Evolutionary conservation across 2,888 invertebrate genomes (phyloP).

Genomic region (Arge pagana): DNA sequence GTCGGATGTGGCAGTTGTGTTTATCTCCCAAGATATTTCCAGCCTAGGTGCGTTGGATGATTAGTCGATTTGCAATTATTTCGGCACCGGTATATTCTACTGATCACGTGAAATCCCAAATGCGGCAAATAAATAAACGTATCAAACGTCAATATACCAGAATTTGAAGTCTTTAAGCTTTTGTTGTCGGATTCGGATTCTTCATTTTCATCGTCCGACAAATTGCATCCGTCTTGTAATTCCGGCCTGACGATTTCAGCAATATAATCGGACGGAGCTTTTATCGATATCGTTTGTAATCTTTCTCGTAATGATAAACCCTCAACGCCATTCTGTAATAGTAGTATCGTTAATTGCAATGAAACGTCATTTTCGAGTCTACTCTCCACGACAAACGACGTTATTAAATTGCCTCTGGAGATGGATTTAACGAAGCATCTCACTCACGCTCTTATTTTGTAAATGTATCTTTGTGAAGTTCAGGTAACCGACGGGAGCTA

Average conservation of each 20-base stretch:
- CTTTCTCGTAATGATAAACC: conserved; percentile 51
- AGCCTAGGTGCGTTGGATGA: too few relatives aligned
- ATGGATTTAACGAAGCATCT: conserved; percentile 15
- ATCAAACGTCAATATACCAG: conserved; percentile 38
- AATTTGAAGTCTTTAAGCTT: conserved; percentile 49
- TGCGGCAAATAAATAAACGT: neutral
- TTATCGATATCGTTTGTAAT: conserved; percentile 48
- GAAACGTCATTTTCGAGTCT: neutral
- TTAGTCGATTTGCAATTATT: too few relatives aligned
- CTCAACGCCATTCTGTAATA: conserved; percentile 47
- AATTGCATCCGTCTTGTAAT: conserved; percentile 54
- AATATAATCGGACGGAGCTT: conserved; percentile 52
- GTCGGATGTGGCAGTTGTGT: too few relatives aligned
- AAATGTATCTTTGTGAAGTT: conserved; percentile 84
- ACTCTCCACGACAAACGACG: too few relatives aligned
- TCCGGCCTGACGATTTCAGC: conserved; percentile 55
- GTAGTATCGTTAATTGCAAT: conserved; percentile 2
- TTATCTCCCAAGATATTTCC: too few relatives aligned
- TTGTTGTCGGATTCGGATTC: conserved; percentile 46
- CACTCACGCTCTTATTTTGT: conserved; percentile 66
- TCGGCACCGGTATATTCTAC: too few relatives aligned
- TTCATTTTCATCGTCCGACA: conserved; percentile 54
- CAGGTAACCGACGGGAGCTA: conserved; percentile 94
- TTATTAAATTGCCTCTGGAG: too few relatives aligned
- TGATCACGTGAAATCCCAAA: neutral